Conservation (phyloP, 64 coral and sea anemone genomes). For the Pocillopora verrucosa region DNA sequence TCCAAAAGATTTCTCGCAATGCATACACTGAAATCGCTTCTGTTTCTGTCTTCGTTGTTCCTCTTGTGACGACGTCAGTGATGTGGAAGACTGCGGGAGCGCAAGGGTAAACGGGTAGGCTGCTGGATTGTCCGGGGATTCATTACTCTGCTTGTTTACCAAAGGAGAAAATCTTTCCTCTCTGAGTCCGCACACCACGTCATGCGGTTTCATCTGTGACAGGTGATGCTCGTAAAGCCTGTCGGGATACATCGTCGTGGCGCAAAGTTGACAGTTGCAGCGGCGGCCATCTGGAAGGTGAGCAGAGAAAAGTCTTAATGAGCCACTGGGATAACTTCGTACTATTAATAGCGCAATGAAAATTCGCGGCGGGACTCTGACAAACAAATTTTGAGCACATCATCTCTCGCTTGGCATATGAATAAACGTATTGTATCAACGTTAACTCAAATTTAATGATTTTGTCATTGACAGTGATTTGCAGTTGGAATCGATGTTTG, state of each 20-base stretch:
- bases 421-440: conserved; percentile 47
- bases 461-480: conserved; percentile 37
- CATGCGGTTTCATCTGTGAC: conserved; percentile 68
- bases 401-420: neutral
- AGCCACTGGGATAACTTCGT: neutral
- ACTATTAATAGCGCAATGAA: conserved; percentile 20
- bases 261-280: conserved; percentile 89
- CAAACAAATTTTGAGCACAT: conserved; percentile 17
- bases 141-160: conserved; percentile 42
- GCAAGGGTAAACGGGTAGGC: conserved; percentile 70
- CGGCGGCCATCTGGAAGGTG: conserved; percentile 74
- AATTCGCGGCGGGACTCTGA: neutral
- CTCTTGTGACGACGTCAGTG: conserved; percentile 37
- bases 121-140: conserved; percentile 13
- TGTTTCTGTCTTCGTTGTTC: conserved; percentile 75
- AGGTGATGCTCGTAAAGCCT: conserved; percentile 56
- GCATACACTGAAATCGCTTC: conserved; percentile 97
- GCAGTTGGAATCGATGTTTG: conserved; percentile 26
- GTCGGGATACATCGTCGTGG: conserved; percentile 84
- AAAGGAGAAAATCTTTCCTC: conserved; percentile 70
- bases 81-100: conserved; percentile 31
- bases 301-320: conserved; percentile 20
- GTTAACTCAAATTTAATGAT: conserved; percentile 40
- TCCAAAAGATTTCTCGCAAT: conserved; percentile 97
- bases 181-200: conserved; percentile 70